phyloP scores from a whole-genome alignment of 2,888 invertebrate species.

The Drosophila pegasa region DNA sequence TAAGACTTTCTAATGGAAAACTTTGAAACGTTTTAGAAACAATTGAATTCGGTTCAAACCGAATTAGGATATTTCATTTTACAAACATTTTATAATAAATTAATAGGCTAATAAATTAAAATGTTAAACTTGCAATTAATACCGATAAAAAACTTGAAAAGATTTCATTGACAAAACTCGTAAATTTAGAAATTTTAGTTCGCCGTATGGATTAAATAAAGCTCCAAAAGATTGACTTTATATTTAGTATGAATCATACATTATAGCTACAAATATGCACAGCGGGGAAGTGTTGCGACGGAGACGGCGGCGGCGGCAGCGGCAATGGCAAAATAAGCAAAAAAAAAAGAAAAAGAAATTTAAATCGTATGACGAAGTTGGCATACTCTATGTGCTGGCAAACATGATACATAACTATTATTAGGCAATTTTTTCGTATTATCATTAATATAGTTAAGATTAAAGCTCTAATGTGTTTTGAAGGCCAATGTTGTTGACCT shows the following conservation, averaged over 20 bases:
- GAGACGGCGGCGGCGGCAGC: constrained; percentile 13
- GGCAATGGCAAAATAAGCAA: constrained; percentile 53
- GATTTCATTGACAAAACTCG: constrained; percentile 37
- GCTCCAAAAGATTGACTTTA: constrained; percentile 62
- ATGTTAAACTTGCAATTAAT: constrained; percentile 18
- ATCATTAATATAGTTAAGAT: neutral
- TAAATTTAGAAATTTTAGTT: constrained; percentile 37
- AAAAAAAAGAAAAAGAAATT: constrained; percentile 54
- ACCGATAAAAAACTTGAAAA: constrained; percentile 11
- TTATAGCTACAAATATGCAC: constrained; percentile 19
- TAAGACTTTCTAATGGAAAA: constrained; percentile 11
- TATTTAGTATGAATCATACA: constrained; percentile 69
- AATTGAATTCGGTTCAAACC: constrained; percentile 23
- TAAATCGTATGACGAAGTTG: constrained; percentile 42
- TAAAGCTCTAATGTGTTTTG: neutral
- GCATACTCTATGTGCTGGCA: constrained; percentile 41
- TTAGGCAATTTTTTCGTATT: neutral
- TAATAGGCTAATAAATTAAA: constrained; percentile 24
- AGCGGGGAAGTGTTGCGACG: constrained; percentile 12
- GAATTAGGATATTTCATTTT: constrained; percentile 2
- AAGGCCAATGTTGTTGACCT: constrained; percentile 2
- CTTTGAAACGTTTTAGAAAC: constrained; percentile 22
- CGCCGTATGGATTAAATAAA: constrained; percentile 48
- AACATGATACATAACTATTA: neutral
- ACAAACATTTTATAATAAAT: constrained; percentile 1